phyloP scores from a whole-genome alignment of 1,140 invertebrate species.

The Drosophila serrata region DNA sequence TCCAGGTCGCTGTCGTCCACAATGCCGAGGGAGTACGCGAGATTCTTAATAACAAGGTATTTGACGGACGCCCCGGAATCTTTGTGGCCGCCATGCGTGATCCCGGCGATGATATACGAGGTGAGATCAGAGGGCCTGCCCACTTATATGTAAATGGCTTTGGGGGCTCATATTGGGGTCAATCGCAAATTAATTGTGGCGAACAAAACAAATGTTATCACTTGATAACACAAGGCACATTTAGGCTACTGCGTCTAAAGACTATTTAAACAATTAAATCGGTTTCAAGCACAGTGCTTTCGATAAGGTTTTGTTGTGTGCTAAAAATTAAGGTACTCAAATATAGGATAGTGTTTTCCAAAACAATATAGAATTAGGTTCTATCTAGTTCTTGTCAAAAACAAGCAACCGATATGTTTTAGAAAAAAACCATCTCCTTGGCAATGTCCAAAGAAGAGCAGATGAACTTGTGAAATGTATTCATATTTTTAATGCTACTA shows the following conservation, averaged over 20 bases:
- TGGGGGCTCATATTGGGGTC: slow-evolving; percentile 20
- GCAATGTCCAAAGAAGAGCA: not conserved
- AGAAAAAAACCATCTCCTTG: too few species aligned
- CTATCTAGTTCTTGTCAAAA: too few species aligned
- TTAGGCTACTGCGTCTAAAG: slow-evolving; percentile 2
- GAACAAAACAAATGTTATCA: slow-evolving; percentile 31
- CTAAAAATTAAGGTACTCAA: too few species aligned
- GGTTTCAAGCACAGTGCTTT: not conserved
- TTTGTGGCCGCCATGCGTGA: slow-evolving; percentile 54
- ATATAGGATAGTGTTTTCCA: not conserved
- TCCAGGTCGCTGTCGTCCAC: slow-evolving; percentile 80
- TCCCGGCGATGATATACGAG: slow-evolving; percentile 72
- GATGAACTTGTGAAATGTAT: not conserved
- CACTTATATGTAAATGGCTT: slow-evolving; percentile 1
- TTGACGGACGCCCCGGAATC: slow-evolving; percentile 82
- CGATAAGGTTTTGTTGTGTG: not conserved
- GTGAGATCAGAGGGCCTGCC: slow-evolving; percentile 55
- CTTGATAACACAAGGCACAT: slow-evolving; percentile 3
- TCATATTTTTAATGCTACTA: not conserved
- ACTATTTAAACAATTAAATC: slow-evolving; percentile 6
- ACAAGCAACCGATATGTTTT: too few species aligned
- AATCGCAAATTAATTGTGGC: slow-evolving; percentile 35
- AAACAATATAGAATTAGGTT: not conserved
- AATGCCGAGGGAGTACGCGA: slow-evolving; percentile 84
- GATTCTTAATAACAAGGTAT: slow-evolving; percentile 83